Evolutionary conservation across 2,797 vertebrate species (phyloP).

Genomic region (Hydrolagus colliei): DNA sequence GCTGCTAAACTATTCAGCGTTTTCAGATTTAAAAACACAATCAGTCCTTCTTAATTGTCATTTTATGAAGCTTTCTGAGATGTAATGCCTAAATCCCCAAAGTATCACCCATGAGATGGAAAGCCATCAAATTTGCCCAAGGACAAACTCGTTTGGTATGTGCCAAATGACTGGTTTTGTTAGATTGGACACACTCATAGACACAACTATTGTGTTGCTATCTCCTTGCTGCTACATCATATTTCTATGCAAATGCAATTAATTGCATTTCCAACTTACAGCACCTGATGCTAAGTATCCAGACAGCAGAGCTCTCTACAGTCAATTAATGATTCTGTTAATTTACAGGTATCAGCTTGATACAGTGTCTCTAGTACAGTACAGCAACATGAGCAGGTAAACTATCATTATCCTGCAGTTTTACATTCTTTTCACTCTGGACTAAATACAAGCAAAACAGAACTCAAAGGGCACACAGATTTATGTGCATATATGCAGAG

Average conservation of each 20-base stretch:
- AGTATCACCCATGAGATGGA: not conserved
- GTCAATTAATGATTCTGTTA: not conserved
- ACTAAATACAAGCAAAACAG: not conserved
- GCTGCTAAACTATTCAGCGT: not conserved
- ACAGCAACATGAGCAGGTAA: not conserved
- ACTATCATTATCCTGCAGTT: not conserved
- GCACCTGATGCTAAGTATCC: not conserved
- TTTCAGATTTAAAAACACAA: not conserved
- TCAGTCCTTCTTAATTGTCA: not conserved
- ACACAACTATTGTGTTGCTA: conserved; percentile 6
- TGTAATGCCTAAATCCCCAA: not conserved
- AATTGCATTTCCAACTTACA: not conserved
- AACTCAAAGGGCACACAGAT: not conserved
- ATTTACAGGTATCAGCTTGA: not conserved
- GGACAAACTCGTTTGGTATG: conserved; percentile 19
- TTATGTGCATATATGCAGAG: not conserved
- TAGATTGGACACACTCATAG: conserved; percentile 20
- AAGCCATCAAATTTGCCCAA: conserved; percentile 13
- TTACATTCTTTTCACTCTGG: not conserved
- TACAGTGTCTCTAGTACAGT: too few relatives aligned
- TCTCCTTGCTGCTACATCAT: not conserved
- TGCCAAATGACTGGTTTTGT: conserved; percentile 22
- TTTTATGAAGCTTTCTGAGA: conserved; percentile 5
- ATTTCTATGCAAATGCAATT: conserved; percentile 5
- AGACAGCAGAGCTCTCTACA: not conserved